Conservation (phyloP, 2,113 vertebrate genomes). For the Polypterus bichir region DNA sequence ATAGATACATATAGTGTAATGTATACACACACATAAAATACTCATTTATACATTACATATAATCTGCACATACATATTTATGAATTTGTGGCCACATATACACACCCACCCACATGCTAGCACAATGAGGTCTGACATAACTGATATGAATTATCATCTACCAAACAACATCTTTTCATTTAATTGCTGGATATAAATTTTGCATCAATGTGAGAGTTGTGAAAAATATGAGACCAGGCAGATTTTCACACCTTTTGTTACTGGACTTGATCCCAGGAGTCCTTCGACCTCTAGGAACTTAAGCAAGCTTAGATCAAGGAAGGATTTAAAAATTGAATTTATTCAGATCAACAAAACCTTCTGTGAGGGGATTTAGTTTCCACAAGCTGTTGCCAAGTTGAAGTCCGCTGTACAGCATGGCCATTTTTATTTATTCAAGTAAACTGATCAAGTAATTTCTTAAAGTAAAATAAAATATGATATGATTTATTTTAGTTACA, state of each 20-base stretch:
- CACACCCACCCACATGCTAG: too few relatives aligned
- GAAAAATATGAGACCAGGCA: conserved; percentile 50
- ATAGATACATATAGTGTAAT: too few relatives aligned
- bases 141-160: not conserved
- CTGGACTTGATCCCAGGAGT: conserved; percentile 64
- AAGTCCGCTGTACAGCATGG: conserved; percentile 20
- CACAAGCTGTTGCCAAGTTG: conserved; percentile 68
- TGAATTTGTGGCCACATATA: too few relatives aligned
- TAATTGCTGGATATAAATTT: conserved; percentile 24
- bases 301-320: conserved; percentile 78
- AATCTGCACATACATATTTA: too few relatives aligned
- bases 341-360: conserved; percentile 73
- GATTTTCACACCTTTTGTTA: conserved; percentile 62
- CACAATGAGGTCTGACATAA: too few relatives aligned
- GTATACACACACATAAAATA: too few relatives aligned
- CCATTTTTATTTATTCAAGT: conserved; percentile 8
- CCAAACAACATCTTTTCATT: not conserved
- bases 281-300: conserved; percentile 59
- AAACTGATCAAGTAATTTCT: too few relatives aligned
- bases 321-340: conserved; percentile 82
- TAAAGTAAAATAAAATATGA: too few relatives aligned
- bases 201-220: conserved; percentile 45
- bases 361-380: conserved; percentile 62
- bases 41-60: too few relatives aligned
- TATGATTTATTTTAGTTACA: too few relatives aligned